Evolutionary conservation across 1,140 invertebrate genomes (phyloP).

Genomic region (Magallana gigas): DNA sequence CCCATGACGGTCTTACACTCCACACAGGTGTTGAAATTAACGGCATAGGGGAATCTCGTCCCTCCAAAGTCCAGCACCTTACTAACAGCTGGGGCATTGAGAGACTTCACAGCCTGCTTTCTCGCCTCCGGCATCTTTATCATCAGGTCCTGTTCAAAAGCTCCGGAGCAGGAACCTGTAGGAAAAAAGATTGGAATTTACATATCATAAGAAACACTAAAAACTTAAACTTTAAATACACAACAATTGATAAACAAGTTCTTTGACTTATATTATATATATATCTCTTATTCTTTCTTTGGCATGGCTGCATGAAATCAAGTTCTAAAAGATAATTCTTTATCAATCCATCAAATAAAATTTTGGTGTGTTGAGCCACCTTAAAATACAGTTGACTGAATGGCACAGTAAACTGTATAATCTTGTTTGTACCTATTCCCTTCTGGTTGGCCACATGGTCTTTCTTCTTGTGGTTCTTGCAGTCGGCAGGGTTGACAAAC

Average conservation of each 20-base stretch:
- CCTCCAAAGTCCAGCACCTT: slow-evolving; percentile 71
- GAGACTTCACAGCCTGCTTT: slow-evolving; percentile 70
- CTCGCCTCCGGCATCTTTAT: slow-evolving; percentile 69
- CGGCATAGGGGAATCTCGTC: slow-evolving; percentile 58
- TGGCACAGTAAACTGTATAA: no score
- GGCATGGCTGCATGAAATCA: no score
- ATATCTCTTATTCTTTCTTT: no score
- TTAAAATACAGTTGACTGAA: no score
- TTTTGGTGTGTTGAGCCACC: no score
- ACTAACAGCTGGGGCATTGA: slow-evolving; percentile 73
- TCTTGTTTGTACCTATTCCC: slow-evolving; percentile 48
- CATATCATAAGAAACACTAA: not conserved
- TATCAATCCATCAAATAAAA: no score
- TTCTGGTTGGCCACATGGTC: slow-evolving; percentile 73
- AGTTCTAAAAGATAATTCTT: no score
- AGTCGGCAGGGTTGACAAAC: slow-evolving; percentile 73
- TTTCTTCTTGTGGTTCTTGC: slow-evolving; percentile 71
- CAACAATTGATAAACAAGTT: no score
- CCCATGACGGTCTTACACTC: slow-evolving; percentile 76
- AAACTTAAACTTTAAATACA: no score
- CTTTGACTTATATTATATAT: no score
- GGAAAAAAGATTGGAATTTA: not conserved
- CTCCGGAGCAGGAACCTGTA: slow-evolving; percentile 58
- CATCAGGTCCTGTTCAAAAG: slow-evolving; percentile 69
- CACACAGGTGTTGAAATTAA: slow-evolving; percentile 64